Conservation (phyloP, 1,140 invertebrate genomes). For the Micrasema longulum region DNA sequence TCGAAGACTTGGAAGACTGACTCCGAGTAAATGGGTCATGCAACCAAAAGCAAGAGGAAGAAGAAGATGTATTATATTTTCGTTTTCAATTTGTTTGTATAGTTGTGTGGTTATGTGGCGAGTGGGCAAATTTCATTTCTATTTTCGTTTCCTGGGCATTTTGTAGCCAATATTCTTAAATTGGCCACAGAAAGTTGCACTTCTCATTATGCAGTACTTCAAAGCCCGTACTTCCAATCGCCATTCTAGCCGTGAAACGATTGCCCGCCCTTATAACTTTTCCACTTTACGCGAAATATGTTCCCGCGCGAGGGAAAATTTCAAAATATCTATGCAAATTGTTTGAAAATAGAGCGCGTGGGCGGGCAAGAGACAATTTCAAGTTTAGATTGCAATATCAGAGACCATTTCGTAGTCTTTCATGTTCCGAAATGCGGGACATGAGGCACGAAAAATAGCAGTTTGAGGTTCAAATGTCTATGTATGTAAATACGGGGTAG, state of each 20-base stretch:
- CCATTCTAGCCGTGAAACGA: slow-evolving; percentile 44
- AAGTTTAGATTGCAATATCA: slow-evolving; percentile 55
- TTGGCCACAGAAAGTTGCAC: neutral
- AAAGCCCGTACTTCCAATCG: slow-evolving; percentile 43
- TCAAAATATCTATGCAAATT: slow-evolving; percentile 55
- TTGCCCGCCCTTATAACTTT: slow-evolving; percentile 52
- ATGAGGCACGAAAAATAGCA: slow-evolving; percentile 3
- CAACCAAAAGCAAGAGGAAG: too few relatives aligned
- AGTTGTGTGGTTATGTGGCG: too few relatives aligned
- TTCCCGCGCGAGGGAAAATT: slow-evolving; percentile 48
- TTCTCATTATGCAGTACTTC: slow-evolving; percentile 36
- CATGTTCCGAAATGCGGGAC: slow-evolving; percentile 10
- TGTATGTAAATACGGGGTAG: neutral
- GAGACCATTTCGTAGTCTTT: slow-evolving; percentile 41
- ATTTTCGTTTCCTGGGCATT: neutral
- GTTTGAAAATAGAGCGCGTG: slow-evolving; percentile 37
- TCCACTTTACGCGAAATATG: slow-evolving; percentile 52
- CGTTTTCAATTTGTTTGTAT: too few relatives aligned
- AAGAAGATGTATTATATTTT: too few relatives aligned
- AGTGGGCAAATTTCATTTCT: neutral
- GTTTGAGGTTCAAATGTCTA: slow-evolving; percentile 2
- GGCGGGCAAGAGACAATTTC: slow-evolving; percentile 51
- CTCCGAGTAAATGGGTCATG: too few relatives aligned
- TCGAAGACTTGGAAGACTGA: too few relatives aligned
- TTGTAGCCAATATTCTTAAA: slow-evolving; percentile 19